These are phyloP conservation scores for Drosophila buzzatii DNA, from an alignment of 2,888 invertebrate species.

Conservation along the genomic window DNA sequence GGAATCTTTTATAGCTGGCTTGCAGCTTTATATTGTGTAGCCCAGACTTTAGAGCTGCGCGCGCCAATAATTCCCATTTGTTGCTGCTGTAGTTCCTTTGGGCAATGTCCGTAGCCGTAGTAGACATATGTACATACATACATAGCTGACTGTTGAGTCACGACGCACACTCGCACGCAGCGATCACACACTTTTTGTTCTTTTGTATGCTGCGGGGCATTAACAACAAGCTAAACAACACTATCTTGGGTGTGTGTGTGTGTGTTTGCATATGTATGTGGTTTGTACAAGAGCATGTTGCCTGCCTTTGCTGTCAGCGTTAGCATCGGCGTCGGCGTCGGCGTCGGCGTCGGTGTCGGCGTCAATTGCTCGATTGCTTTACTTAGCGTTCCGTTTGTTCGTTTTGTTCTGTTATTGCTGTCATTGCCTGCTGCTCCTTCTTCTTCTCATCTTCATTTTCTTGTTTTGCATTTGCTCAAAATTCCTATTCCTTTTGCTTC, in stretches of 20 bases:
- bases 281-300: constrained; percentile 30
- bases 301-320: constrained; percentile 47
- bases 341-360: constrained; percentile 22
- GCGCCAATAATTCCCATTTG: constrained; percentile 48
- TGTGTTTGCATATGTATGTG: neutral
- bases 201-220: constrained; percentile 66
- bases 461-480: constrained; percentile 42
- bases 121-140: constrained; percentile 5
- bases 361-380: constrained; percentile 53
- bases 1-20: constrained; percentile 38
- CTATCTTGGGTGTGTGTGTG: neutral
- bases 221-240: constrained; percentile 67
- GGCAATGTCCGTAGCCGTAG: constrained; percentile 52
- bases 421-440: constrained; percentile 15
- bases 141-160: constrained; percentile 71
- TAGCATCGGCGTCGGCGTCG: constrained; percentile 29
- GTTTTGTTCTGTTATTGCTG: constrained; percentile 6
- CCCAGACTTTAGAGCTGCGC: constrained; percentile 59
- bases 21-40: constrained; percentile 6
- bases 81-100: constrained; percentile 53
- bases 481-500: constrained; percentile 60
- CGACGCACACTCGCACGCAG: constrained; percentile 21
- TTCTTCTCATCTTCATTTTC: constrained; percentile 7
- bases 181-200: constrained; percentile 67
- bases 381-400: constrained; percentile 30